Percentiles rank a stretch among this genome's conserved stretches.
Evolutionary conservation across 2,113 vertebrate genomes (phyloP).

Genomic region (Lamprologus ornatipinnis): DNA sequence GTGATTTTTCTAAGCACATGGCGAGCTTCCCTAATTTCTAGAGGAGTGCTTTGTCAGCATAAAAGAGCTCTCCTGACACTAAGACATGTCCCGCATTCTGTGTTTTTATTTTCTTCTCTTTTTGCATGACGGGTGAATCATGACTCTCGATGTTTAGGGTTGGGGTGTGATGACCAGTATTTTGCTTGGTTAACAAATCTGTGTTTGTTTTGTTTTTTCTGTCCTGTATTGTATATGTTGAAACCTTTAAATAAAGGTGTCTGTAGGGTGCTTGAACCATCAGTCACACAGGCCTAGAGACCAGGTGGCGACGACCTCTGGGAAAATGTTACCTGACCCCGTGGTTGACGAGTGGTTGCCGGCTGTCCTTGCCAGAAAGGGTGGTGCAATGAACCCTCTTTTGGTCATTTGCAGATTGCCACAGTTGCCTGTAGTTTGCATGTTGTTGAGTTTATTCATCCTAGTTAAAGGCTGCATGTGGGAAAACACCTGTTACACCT

Average conservation of each 20-base stretch:
- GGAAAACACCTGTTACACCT: background rate
- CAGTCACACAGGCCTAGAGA: background rate
- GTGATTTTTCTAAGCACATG: background rate
- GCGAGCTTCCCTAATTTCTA: background rate
- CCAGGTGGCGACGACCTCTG: rapidly evolving
- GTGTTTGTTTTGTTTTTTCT: background rate
- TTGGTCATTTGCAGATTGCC: background rate
- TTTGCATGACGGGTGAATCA: background rate
- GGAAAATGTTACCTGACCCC: background rate
- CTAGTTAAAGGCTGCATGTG: background rate
- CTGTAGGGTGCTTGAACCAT: background rate
- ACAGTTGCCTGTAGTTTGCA: background rate
- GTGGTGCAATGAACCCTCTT: rapidly evolving
- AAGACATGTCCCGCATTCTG: rapidly evolving
- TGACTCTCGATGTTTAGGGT: background rate
- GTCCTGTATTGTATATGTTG: background rate
- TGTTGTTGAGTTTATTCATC: background rate
- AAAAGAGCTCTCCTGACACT: background rate
- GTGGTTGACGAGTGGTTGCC: background rate
- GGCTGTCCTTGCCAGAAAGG: rapidly evolving
- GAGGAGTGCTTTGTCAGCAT: background rate
- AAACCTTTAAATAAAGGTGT: background rate
- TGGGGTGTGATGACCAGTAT: background rate
- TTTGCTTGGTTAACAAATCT: background rate
- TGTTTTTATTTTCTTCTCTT: rapidly evolving